Percentiles rank a stretch among this genome's conserved stretches.
Evolutionary conservation across 2,797 vertebrate genomes (phyloP).

Genomic region (Parambassis ranga): DNA sequence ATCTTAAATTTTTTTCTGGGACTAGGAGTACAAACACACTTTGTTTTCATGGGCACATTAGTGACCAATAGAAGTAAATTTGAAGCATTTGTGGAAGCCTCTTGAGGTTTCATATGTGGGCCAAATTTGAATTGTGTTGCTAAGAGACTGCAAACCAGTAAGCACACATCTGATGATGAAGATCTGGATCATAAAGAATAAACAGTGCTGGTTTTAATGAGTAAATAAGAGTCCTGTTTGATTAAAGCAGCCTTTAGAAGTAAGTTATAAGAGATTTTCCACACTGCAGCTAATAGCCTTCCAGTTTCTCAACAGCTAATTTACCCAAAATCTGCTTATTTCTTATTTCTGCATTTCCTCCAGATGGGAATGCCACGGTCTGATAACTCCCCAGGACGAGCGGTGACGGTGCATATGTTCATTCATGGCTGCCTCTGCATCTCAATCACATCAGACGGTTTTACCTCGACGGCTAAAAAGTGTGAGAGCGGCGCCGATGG

Average conservation of each 20-base stretch:
- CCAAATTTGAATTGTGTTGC: not conserved
- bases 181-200: not conserved
- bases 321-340: not conserved
- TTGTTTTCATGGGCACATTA: too few relatives aligned
- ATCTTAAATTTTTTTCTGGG: too few relatives aligned
- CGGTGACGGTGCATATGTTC: slow-evolving; percentile 12
- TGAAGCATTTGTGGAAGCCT: too few relatives aligned
- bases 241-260: slow-evolving; percentile 13
- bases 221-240: slow-evolving; percentile 17
- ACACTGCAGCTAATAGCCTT: not conserved
- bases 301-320: not conserved
- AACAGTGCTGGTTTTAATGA: not conserved
- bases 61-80: too few relatives aligned
- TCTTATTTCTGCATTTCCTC: too few relatives aligned
- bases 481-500: not conserved
- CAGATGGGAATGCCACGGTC: slow-evolving; percentile 13
- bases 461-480: slow-evolving; percentile 37
- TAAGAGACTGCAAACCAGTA: not conserved
- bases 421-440: slow-evolving; percentile 5
- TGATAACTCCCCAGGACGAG: slow-evolving; percentile 4
- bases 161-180: not conserved
- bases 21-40: too few relatives aligned
- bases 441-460: slow-evolving; percentile 17
- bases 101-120: too few relatives aligned
- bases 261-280: not conserved